These are phyloP conservation scores for Halcyon badia DNA, from an alignment of 2,797 vertebrate species.

Conservation along the genomic window DNA sequence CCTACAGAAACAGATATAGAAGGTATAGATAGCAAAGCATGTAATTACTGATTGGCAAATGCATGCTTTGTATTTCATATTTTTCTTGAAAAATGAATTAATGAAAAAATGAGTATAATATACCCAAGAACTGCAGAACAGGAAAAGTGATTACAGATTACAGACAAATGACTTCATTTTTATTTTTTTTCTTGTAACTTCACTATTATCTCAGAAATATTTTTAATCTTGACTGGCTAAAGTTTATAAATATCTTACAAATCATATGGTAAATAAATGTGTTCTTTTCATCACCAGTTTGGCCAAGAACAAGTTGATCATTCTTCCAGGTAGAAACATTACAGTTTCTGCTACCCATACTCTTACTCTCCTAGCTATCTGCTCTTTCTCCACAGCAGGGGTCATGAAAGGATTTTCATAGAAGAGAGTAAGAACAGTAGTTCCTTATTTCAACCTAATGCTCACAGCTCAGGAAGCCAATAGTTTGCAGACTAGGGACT, in stretches of 20 bases:
- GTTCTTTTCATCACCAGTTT: neutral
- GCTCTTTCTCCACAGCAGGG: neutral
- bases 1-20: neutral
- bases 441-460: neutral
- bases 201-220: neutral
- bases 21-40: neutral
- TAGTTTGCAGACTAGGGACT: neutral
- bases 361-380: neutral
- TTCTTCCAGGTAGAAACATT: neutral
- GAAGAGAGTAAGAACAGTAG: neutral
- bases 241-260: neutral
- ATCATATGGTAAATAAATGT: neutral
- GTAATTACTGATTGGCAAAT: neutral
- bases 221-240: neutral
- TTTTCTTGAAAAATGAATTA: neutral
- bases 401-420: neutral
- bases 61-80: neutral
- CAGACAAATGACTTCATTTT: neutral
- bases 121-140: neutral
- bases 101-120: neutral
- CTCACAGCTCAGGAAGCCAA: neutral
- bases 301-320: neutral
- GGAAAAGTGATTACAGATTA: neutral
- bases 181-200: neutral
- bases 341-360: neutral